Percentiles rank a stretch among this genome's conserved stretches.
Conservation (phyloP, 1,140 invertebrate species). For the Campoletis sonorensis region DNA sequence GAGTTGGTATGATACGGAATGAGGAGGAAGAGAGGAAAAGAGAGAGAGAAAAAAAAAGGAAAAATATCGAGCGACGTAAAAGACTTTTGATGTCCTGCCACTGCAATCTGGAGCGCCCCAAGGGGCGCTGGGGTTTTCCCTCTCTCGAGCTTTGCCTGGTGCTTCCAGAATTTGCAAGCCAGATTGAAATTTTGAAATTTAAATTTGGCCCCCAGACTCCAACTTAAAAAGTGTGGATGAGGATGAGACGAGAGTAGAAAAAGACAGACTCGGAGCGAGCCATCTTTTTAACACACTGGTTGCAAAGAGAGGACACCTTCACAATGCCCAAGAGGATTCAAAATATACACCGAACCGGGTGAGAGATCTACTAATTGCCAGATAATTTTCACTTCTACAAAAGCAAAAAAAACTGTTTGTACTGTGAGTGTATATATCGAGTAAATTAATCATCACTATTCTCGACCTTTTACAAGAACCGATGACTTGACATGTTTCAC, state of each 20-base stretch:
- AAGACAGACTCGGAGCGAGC: neutral
- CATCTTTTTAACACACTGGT: slow-evolving; percentile 6
- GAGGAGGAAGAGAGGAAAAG: slow-evolving; percentile 5
- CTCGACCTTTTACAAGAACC: neutral
- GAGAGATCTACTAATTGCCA: slow-evolving; percentile 65
- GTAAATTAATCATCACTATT: neutral
- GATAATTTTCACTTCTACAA: slow-evolving; percentile 59
- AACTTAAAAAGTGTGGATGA: slow-evolving; percentile 65
- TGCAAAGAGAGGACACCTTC: slow-evolving; percentile 21
- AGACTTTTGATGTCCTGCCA: slow-evolving; percentile 68
- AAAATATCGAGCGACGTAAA: slow-evolving; percentile 62
- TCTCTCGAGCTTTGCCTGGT: slow-evolving; percentile 17
- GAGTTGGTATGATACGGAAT: neutral
- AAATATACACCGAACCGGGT: slow-evolving; percentile 43
- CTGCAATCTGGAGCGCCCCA: slow-evolving; percentile 60
- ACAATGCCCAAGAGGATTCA: slow-evolving; percentile 10
- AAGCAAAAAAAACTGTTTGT: slow-evolving; percentile 7
- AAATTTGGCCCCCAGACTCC: slow-evolving; percentile 64
- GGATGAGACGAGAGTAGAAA: slow-evolving; percentile 51
- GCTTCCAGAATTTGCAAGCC: slow-evolving; percentile 67
- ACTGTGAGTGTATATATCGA: neutral
- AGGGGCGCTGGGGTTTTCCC: slow-evolving; percentile 26
- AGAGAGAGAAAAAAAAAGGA: slow-evolving; percentile 44
- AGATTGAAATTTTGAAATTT: slow-evolving; percentile 74
- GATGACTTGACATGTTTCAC: neutral